Conservation (phyloP, 2,888 invertebrate genomes). For the Lacanobia wlatinum region DNA sequence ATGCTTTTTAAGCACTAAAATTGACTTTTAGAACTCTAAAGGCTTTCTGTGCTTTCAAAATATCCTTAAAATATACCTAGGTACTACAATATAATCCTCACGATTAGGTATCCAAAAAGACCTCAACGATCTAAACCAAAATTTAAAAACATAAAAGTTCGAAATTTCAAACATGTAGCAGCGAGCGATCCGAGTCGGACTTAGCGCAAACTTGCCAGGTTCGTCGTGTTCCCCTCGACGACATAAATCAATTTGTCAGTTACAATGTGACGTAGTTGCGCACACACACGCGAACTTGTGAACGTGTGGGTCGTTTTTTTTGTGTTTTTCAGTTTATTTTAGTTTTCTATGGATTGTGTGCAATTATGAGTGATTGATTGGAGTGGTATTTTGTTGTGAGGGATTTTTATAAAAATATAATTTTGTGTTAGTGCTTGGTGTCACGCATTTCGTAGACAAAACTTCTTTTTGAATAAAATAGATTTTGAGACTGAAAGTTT, state of each 20-base stretch:
- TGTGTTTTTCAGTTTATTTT: conserved; percentile 62
- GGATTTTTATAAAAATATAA: conserved; percentile 26
- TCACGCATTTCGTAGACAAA: conserved; percentile 28
- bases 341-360: conserved; percentile 66
- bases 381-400: conserved; percentile 44
- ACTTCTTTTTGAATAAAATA: background rate
- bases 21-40: too few species aligned
- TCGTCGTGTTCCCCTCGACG: conserved; percentile 72
- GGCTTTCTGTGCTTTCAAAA: background rate
- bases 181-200: conserved; percentile 71
- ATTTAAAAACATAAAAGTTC: conserved; percentile 50
- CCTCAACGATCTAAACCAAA: conserved; percentile 1
- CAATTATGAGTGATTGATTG: conserved; percentile 64
- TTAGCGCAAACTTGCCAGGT: conserved; percentile 76
- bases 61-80: background rate
- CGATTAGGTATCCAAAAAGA: background rate
- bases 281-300: conserved; percentile 68
- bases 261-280: conserved; percentile 76
- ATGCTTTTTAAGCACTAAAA: too few species aligned
- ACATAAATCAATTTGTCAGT: conserved; percentile 90
- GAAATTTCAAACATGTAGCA: conserved; percentile 67
- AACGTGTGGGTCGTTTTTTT: conserved; percentile 60
- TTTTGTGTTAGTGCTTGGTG: conserved; percentile 29
- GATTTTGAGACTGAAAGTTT: background rate
- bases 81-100: background rate